phyloP scores from a whole-genome alignment of 1,140 invertebrate genomes.

The Akabosia matsudoensis region DNA sequence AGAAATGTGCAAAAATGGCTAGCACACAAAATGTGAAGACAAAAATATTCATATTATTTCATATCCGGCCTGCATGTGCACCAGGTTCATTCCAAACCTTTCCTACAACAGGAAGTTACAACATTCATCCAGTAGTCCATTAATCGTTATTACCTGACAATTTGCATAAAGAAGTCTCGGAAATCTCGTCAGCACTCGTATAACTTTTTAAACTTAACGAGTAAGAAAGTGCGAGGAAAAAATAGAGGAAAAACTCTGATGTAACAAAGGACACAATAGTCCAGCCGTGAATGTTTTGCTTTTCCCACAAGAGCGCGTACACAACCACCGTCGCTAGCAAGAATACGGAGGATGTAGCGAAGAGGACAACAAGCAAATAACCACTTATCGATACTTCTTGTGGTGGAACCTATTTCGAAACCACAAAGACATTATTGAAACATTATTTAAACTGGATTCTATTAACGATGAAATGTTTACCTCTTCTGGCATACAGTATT shows the following conservation, averaged over 20 bases:
- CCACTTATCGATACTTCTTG: not conserved
- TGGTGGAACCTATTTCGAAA: not conserved
- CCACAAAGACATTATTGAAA: too few species aligned
- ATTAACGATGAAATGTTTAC: not conserved
- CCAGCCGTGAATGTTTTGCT: slow-evolving; percentile 33
- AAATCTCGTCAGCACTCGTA: not conserved
- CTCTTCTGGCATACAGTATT: not conserved
- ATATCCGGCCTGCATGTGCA: not conserved
- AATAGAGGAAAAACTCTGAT: slow-evolving; percentile 36
- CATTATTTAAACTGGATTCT: too few species aligned
- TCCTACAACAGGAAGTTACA: not conserved
- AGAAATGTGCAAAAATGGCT: slow-evolving; percentile 37
- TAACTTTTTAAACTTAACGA: not conserved
- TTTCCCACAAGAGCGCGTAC: slow-evolving; percentile 33
- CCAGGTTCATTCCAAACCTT: too few species aligned
- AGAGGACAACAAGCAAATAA: not conserved
- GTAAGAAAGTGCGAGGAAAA: slow-evolving; percentile 20
- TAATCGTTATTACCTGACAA: too few species aligned
- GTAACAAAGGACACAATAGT: slow-evolving; percentile 27
- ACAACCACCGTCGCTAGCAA: slow-evolving; percentile 28
- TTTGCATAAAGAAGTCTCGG: not conserved
- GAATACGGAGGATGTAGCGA: slow-evolving; percentile 20
- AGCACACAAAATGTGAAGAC: too few species aligned
- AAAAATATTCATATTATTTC: not conserved
- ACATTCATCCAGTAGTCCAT: not conserved